Conservation (phyloP, 2,888 invertebrate genomes). For the Tubulanus polymorphus region DNA sequence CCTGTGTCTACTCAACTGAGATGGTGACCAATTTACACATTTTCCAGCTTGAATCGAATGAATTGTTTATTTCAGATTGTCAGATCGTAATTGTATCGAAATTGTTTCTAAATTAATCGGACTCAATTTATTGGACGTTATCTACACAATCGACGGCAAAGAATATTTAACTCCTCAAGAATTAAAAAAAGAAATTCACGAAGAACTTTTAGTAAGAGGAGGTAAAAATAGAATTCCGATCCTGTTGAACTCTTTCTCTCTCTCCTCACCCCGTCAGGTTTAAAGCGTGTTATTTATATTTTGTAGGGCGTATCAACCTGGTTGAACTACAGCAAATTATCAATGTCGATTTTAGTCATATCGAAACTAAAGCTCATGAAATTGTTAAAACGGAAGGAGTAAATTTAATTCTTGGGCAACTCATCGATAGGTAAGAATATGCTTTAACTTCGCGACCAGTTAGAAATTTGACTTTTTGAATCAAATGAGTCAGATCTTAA, state of each 20-base stretch:
- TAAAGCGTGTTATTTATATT: conserved; percentile 2
- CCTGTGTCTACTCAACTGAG: not conserved
- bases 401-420: conserved; percentile 79
- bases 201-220: conserved; percentile 82
- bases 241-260: too few relatives aligned
- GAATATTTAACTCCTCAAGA: conserved; percentile 93
- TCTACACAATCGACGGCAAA: conserved; percentile 89
- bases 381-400: conserved; percentile 67
- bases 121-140: conserved; percentile 78
- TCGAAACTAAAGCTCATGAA: conserved; percentile 66
- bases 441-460: too few relatives aligned
- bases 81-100: conserved; percentile 95
- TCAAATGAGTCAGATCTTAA: too few relatives aligned
- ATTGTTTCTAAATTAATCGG: conserved; percentile 84
- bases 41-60: too few relatives aligned
- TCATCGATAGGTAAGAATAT: conserved; percentile 71
- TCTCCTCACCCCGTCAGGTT: too few relatives aligned
- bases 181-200: conserved; percentile 80
- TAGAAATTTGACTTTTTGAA: too few relatives aligned
- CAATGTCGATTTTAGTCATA: conserved; percentile 81
- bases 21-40: not conserved
- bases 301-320: conserved; percentile 76
- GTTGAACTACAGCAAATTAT: conserved; percentile 82
- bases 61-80: conserved; percentile 65
- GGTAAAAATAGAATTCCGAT: too few relatives aligned